These are phyloP conservation scores for Drosophila lacertosa DNA, from an alignment of 1,140 invertebrate genomes.

Conservation along the genomic window DNA sequence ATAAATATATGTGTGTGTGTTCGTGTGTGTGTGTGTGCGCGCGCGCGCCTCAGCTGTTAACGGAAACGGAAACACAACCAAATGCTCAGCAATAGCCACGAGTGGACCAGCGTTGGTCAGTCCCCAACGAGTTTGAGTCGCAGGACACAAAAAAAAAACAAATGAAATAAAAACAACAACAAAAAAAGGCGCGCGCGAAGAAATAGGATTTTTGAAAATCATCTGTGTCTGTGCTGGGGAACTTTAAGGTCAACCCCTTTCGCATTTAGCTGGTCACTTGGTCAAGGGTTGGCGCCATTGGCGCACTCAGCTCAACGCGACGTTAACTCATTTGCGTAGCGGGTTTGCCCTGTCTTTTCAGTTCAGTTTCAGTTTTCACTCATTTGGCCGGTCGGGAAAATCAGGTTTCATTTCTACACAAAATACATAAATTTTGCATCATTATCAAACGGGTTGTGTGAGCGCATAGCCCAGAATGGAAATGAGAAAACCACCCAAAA, in stretches of 20 bases:
- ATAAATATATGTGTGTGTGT: conserved; percentile 14
- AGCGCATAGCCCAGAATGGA: conserved; percentile 6
- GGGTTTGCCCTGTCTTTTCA: conserved; percentile 5
- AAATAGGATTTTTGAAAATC: conserved; percentile 24
- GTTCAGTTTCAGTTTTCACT: conserved; percentile 58
- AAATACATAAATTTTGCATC: conserved; percentile 84
- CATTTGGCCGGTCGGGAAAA: conserved; percentile 63
- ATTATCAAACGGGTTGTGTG: conserved; percentile 66
- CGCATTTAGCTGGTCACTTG: conserved; percentile 34
- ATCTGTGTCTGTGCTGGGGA: conserved; percentile 16
- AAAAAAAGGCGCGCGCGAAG: conserved; percentile 15
- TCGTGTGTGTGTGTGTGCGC: conserved; percentile 27
- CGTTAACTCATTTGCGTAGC: conserved; percentile 6
- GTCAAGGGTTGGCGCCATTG: conserved; percentile 41
- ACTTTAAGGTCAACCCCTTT: conserved; percentile 39
- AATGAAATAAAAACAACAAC: not conserved
- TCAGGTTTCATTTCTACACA: conserved; percentile 83
- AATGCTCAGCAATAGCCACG: conserved; percentile 35
- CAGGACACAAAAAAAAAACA: conserved; percentile 20
- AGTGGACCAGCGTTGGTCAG: conserved; percentile 32
- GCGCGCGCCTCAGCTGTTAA: conserved; percentile 32
- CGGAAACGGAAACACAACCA: conserved; percentile 51
- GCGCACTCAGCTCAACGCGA: conserved; percentile 1
- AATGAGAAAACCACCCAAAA: conserved; percentile 49
- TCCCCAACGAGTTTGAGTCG: conserved; percentile 2